These are phyloP conservation scores for Globodera rostochiensis DNA, from an alignment of 1,140 invertebrate species.

Conservation along the genomic window DNA sequence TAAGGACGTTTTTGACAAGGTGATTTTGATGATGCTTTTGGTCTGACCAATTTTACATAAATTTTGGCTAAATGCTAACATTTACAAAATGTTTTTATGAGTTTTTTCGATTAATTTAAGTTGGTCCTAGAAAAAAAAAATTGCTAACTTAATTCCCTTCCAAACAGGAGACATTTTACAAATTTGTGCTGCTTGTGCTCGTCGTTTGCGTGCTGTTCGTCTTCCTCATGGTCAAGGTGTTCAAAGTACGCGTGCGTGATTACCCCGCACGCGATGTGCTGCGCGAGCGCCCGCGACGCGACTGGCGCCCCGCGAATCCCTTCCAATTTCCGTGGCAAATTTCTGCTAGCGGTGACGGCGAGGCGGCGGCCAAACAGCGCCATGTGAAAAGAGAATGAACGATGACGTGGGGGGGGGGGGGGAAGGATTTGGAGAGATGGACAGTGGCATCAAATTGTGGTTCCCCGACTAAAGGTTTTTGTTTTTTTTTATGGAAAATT, in stretches of 20 bases:
- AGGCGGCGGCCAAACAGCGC: not conserved
- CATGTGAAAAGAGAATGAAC: not conserved
- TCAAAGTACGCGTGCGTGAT: slow-evolving; percentile 45
- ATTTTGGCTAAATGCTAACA: not conserved
- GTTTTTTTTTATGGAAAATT: too few relatives aligned
- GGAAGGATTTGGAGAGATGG: not conserved
- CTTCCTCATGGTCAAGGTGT: slow-evolving; percentile 46
- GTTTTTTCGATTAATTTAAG: too few relatives aligned
- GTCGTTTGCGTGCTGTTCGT: slow-evolving; percentile 45
- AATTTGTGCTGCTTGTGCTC: slow-evolving; percentile 50
- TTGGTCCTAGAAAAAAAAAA: not conserved
- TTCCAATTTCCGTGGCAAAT: slow-evolving; percentile 49
- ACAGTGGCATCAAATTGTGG: too few relatives aligned
- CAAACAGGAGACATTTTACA: slow-evolving; percentile 52
- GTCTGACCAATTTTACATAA: slow-evolving; percentile 1
- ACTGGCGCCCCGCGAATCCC: slow-evolving; percentile 52
- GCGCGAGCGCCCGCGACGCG: slow-evolving; percentile 37
- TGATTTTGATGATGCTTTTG: not conserved
- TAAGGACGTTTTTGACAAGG: slow-evolving; percentile 59
- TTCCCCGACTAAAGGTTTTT: too few relatives aligned
- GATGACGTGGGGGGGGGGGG: too few relatives aligned
- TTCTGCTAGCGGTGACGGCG: too few relatives aligned
- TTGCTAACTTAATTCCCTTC: not conserved
- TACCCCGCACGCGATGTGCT: slow-evolving; percentile 46
- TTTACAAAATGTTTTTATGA: not conserved